Percentiles rank a stretch among this genome's conserved stretches.
These are phyloP conservation scores for Lithobates pipiens DNA, from an alignment of 2,797 vertebrate genomes.

Conservation along the genomic window DNA sequence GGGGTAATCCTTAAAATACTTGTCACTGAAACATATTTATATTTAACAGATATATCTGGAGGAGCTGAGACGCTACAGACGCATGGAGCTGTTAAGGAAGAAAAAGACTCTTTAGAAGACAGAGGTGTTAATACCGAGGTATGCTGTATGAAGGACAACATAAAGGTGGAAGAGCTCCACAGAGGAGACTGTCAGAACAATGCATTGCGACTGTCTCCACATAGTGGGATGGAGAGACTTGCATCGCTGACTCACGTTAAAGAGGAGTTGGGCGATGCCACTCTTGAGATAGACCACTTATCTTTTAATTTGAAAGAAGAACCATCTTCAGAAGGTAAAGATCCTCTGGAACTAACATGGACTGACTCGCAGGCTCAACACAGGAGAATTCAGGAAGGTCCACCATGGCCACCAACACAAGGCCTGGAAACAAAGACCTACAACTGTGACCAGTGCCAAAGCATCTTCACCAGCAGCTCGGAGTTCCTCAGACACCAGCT, in stretches of 20 bases:
- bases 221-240: background rate
- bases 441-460: slow-evolving; percentile 28
- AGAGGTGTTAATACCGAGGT: background rate
- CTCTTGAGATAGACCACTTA: background rate
- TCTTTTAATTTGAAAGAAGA: background rate
- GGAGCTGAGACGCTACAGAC: background rate
- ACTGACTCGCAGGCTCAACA: background rate
- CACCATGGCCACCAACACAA: background rate
- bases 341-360: background rate
- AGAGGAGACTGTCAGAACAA: no score
- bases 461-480: slow-evolving; percentile 43
- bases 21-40: background rate
- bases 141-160: background rate
- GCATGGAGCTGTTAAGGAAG: background rate
- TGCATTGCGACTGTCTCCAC: no score
- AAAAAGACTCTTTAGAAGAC: background rate
- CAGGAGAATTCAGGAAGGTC: background rate
- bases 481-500: slow-evolving; percentile 7
- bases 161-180: background rate
- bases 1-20: no score
- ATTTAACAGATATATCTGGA: background rate
- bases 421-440: background rate
- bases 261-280: background rate
- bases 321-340: background rate
- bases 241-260: no score